These are phyloP conservation scores for Perca flavescens DNA, from an alignment of 2,113 vertebrate species.

Conservation along the genomic window DNA sequence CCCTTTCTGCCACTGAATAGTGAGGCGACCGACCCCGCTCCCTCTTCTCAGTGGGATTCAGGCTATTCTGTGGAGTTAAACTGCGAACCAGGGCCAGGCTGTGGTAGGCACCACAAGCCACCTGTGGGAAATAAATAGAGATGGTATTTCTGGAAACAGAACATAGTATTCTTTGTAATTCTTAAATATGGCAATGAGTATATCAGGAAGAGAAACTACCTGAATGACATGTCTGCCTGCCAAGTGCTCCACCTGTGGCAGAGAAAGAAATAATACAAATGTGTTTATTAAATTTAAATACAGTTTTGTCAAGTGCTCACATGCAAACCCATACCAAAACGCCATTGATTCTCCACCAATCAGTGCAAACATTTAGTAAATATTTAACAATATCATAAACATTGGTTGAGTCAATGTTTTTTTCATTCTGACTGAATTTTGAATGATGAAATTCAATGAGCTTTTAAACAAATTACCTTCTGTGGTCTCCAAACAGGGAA, in stretches of 20 bases:
- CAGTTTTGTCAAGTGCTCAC: background rate
- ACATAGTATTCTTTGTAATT: background rate
- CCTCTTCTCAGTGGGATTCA: constrained; percentile 86
- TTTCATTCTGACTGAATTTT: background rate
- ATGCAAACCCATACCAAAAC: background rate
- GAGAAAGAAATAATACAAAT: constrained; percentile 18
- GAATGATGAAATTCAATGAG: background rate
- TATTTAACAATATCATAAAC: background rate
- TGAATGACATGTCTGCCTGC: constrained; percentile 93
- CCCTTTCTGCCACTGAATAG: constrained; percentile 89
- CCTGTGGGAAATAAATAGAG: constrained; percentile 57
- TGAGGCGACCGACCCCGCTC: constrained; percentile 89
- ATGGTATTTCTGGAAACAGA: background rate
- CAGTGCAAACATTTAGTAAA: background rate
- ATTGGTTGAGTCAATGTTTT: background rate
- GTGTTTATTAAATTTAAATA: background rate
- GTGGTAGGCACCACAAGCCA: constrained; percentile 94
- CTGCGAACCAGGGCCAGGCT: constrained; percentile 94
- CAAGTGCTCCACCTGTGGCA: constrained; percentile 90
- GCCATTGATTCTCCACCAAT: background rate
- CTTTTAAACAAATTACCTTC: constrained; percentile 73
- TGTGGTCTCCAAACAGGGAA: constrained; percentile 93
- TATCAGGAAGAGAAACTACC: constrained; percentile 54
- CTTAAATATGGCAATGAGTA: background rate
- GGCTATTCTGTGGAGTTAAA: constrained; percentile 82